phyloP scores from a whole-genome alignment of 2,113 vertebrate genomes.

The Bujurquina vittata region DNA sequence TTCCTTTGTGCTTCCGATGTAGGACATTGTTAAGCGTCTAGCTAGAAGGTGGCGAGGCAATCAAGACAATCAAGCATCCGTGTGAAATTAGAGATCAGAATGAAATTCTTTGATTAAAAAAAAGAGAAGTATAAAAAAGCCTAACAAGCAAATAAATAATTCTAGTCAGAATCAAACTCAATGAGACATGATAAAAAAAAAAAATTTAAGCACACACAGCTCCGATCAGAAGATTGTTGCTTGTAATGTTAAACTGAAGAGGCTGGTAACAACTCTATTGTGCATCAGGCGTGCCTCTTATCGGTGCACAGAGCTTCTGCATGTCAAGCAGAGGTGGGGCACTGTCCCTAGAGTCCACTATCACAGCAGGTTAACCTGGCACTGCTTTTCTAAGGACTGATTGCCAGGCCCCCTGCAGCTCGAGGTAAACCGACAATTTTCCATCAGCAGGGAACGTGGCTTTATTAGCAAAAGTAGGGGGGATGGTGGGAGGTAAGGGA shows the following conservation, averaged over 20 bases:
- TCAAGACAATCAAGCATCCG: constrained; percentile 42
- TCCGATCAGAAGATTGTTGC: constrained; percentile 58
- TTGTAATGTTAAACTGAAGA: constrained; percentile 81
- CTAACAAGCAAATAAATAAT: not conserved
- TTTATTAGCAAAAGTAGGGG: constrained; percentile 86
- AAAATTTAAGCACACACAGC: constrained; percentile 54
- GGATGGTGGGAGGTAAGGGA: constrained; percentile 57
- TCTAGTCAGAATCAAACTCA: constrained; percentile 18
- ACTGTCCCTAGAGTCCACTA: constrained; percentile 86
- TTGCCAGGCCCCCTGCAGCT: constrained; percentile 87
- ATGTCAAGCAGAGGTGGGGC: constrained; percentile 86
- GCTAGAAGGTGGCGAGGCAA: constrained; percentile 39
- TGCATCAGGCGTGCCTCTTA: constrained; percentile 80
- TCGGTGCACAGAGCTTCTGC: constrained; percentile 86
- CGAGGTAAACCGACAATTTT: constrained; percentile 91
- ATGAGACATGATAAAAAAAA: constrained; percentile 17
- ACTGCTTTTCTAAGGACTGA: constrained; percentile 91
- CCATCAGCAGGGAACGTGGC: constrained; percentile 88
- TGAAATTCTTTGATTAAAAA: not conserved
- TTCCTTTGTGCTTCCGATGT: constrained; percentile 65
- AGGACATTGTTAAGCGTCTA: constrained; percentile 43
- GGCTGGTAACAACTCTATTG: constrained; percentile 85
- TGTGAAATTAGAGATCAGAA: constrained; percentile 30
- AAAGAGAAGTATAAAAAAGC: not conserved
- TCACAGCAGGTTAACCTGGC: constrained; percentile 92